Evolutionary conservation across 2,797 vertebrate genomes (phyloP).

Genomic region (Gadopsis bispinosus): DNA sequence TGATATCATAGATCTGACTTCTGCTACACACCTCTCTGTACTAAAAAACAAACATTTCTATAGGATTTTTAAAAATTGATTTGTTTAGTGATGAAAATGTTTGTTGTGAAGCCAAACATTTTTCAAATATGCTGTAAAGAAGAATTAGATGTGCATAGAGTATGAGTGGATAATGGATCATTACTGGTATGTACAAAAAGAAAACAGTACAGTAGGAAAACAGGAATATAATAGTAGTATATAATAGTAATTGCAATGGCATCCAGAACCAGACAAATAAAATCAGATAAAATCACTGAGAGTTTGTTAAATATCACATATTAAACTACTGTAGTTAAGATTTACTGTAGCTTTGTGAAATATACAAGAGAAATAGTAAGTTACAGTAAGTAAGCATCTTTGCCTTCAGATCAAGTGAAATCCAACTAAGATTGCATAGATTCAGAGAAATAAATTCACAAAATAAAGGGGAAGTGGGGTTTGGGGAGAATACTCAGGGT

Average conservation of each 20-base stretch:
- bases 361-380: neutral
- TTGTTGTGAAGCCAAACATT: neutral
- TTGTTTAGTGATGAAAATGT: neutral
- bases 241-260: neutral
- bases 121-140: neutral
- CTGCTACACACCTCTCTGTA: neutral
- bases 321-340: no score
- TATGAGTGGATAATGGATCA: neutral
- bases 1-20: neutral
- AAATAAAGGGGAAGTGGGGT: neutral
- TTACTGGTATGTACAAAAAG: neutral
- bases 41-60: neutral
- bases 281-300: neutral
- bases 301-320: slow-evolving; percentile 1
- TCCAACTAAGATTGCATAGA: neutral
- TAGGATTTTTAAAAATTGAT: neutral
- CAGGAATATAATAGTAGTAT: neutral
- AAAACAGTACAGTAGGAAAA: slow-evolving; percentile 2
- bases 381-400: neutral
- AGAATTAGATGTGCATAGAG: neutral
- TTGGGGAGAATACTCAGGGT: neutral
- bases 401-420: neutral
- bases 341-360: neutral
- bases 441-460: neutral
- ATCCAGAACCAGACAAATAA: neutral